A percentile compares a stretch with the other conserved stretches of the same genome.
These are phyloP conservation scores for Cathartes aura DNA, from an alignment of 2,113 vertebrate species.

Conservation along the genomic window DNA sequence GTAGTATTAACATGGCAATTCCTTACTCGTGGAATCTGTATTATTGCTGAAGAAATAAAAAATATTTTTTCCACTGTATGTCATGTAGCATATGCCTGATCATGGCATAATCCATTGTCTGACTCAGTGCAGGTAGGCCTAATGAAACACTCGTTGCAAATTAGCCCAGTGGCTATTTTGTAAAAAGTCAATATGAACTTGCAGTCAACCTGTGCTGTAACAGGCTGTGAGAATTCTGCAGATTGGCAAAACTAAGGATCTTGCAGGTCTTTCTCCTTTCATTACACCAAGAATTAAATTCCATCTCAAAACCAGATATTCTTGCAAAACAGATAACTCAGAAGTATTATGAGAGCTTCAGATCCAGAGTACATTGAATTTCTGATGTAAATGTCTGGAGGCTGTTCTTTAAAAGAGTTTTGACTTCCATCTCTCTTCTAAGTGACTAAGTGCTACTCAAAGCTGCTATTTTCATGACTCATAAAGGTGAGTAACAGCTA, in stretches of 20 bases:
- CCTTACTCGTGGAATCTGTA: background rate
- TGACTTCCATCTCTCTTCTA: background rate
- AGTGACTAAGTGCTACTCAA: background rate
- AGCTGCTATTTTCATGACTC: background rate
- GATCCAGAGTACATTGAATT: background rate
- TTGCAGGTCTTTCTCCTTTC: background rate
- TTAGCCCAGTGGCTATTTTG: background rate
- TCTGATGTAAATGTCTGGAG: conserved; percentile 15
- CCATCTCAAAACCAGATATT: conserved; percentile 10
- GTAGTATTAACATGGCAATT: background rate
- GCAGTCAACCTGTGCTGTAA: background rate
- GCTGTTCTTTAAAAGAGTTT: background rate
- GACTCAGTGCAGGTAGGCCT: background rate
- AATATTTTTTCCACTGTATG: background rate
- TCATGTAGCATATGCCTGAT: background rate
- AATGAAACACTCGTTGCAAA: background rate
- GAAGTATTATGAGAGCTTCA: background rate
- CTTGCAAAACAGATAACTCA: conserved; percentile 27
- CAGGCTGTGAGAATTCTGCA: background rate
- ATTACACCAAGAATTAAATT: conserved; percentile 18
- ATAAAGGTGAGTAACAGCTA: background rate
- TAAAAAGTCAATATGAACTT: background rate
- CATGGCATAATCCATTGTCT: background rate
- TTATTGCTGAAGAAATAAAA: background rate
- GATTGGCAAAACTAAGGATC: background rate